Base-by-base conservation (phyloP, 2,797 vertebrate species). In the Acanthiza pusilla region DNA sequence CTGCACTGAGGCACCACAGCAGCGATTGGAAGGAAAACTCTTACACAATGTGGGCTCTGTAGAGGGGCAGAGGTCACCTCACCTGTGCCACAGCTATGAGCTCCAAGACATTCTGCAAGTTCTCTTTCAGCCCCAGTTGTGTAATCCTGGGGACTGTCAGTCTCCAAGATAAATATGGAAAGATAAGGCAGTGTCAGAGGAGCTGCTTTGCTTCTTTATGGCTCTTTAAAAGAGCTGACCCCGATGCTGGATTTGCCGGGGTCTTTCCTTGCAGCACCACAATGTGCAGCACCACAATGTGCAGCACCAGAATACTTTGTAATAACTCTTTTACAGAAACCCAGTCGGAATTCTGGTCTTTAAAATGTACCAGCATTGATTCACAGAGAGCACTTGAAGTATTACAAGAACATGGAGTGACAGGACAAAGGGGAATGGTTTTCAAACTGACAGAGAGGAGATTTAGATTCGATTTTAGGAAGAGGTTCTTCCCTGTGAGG, bases 111-210 rank as follows among this genome's bases (percentile, higher is more conserved):
- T 38, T 40, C 92, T 79, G 92, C 86, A 40, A 34, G 51, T 85
- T 78, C 92, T 88, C 91, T n/a, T 74, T 72, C 85, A 78, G 40
- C n/a, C 51, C 12, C 32, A 7, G 78, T 89, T 90, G 93, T 79
- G 94, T 80, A 96, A 96, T 25, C n/a, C 21, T 32, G 11, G 16
- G 36, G 61, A 32, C 48, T 60, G 22, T 55, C 29, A 2, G 25
- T 26, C 78, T 55, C 67, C 42, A 18, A 58, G 65, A 19, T 73
- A 91, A 93, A 78, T 4, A 5, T 5, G 30, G 36, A 14, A 9
- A 96, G 96, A 97, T 97, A 97, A 97, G 82, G 82, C 53, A 3
- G 62, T 30, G 74, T 70, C 82, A 85, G 77, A 66, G 14, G 77
- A 89, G 66, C 84, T 94, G 80, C 70, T 70, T 29, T 16, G 76